A percentile compares a stretch with the other conserved stretches of the same genome.
Evolutionary conservation across 1,140 invertebrate species (phyloP).

Genomic region (Acromyrmex charruanus): DNA sequence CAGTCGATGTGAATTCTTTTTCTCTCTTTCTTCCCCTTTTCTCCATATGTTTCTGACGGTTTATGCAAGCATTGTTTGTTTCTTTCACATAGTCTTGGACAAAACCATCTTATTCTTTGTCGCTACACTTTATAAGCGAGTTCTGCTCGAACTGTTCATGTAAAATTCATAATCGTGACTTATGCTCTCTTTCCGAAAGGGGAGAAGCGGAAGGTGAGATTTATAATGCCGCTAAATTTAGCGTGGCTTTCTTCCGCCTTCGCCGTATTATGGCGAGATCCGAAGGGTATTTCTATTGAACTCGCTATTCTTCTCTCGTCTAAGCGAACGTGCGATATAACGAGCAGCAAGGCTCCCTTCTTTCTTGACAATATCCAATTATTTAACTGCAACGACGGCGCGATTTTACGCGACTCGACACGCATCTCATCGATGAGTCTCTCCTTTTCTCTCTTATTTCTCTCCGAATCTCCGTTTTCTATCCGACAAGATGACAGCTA

Average conservation of each 20-base stretch:
- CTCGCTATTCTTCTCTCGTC: slow-evolving; percentile 40
- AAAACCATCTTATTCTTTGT: neutral
- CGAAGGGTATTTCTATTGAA: slow-evolving; percentile 44
- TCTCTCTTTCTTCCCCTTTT: neutral
- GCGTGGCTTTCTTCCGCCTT: slow-evolving; percentile 48
- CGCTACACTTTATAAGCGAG: neutral
- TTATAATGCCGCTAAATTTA: slow-evolving; percentile 55
- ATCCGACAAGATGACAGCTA: slow-evolving; percentile 4
- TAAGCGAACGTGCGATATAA: slow-evolving; percentile 27
- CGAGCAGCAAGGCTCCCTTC: neutral
- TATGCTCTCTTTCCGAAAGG: slow-evolving; percentile 43
- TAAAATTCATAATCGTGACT: slow-evolving; percentile 63
- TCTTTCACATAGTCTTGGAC: neutral
- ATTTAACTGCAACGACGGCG: slow-evolving; percentile 44
- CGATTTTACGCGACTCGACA: slow-evolving; percentile 36
- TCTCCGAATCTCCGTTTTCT: neutral
- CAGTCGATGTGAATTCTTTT: neutral
- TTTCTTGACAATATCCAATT: slow-evolving; percentile 51
- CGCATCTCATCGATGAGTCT: slow-evolving; percentile 11
- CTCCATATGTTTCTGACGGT: too few species aligned
- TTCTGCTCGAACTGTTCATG: slow-evolving; percentile 35
- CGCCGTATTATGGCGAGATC: slow-evolving; percentile 26
- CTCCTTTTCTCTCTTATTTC: neutral
- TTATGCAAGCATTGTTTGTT: neutral
- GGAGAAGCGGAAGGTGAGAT: neutral